Evolutionary conservation across 2,113 vertebrate genomes (phyloP).

Genomic region (Halichoeres trimaculatus): DNA sequence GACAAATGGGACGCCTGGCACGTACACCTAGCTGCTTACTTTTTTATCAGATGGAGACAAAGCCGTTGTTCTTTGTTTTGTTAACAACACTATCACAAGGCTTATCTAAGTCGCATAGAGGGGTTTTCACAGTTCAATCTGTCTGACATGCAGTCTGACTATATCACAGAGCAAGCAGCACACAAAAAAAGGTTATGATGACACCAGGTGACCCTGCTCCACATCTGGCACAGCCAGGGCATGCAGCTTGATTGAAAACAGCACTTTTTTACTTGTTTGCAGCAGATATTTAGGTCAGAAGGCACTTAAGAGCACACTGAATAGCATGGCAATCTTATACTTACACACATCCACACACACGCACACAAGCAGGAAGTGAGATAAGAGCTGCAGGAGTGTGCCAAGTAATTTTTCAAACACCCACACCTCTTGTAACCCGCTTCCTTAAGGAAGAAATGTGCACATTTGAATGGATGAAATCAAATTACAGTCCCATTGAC

Average conservation of each 20-base stretch:
- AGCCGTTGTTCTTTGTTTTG: conserved; percentile 49
- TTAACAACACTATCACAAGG: conserved; percentile 42
- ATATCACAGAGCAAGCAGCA: neutral
- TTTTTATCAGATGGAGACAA: conserved; percentile 66
- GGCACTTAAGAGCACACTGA: neutral
- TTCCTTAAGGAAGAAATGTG: conserved; percentile 7
- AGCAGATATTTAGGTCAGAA: neutral
- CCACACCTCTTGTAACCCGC: neutral
- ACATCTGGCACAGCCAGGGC: conserved; percentile 3
- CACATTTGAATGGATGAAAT: conserved; percentile 30
- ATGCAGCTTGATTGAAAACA: conserved; percentile 16
- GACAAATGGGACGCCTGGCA: conserved; percentile 1
- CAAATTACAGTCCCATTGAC: neutral
- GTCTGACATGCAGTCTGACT: conserved; percentile 15
- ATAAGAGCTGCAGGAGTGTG: neutral
- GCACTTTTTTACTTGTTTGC: neutral
- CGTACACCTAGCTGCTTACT: conserved; percentile 37
- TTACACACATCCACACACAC: neutral
- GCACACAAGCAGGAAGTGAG: conserved; percentile 24
- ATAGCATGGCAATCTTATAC: neutral
- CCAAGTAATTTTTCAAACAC: neutral
- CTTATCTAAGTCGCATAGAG: conserved; percentile 10
- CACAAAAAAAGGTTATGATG: neutral
- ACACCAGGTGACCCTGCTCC: neutral
- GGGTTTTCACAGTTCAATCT: neutral